Percentiles rank a stretch among this genome's conserved stretches.
These are phyloP conservation scores for Mormyrops attenuatus DNA, from an alignment of 2,797 vertebrate species.

Conservation along the genomic window DNA sequence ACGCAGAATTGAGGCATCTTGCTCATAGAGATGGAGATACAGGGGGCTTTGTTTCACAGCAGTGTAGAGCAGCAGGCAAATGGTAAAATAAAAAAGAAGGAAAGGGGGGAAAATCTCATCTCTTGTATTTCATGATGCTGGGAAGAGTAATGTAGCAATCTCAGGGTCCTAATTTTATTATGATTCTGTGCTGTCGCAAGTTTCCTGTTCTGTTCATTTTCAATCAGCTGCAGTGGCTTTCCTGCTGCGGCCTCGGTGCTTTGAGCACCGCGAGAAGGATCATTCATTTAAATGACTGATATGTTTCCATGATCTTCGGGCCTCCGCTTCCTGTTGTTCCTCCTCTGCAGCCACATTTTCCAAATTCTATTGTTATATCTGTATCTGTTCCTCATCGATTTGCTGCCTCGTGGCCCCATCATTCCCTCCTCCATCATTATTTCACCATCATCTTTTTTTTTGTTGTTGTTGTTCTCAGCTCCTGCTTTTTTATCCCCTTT, in stretches of 20 bases:
- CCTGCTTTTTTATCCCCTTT: slow-evolving; percentile 18
- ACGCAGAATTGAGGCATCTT: not conserved
- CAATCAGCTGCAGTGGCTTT: slow-evolving; percentile 48
- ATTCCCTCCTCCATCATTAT: not conserved
- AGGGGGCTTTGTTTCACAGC: not conserved
- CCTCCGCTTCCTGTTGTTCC: slow-evolving; percentile 27
- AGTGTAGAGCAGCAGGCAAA: not conserved
- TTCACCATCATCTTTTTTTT: not conserved
- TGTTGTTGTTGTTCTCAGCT: not conserved
- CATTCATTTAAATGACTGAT: slow-evolving; percentile 52
- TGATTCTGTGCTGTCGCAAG: slow-evolving; percentile 46
- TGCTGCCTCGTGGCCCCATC: not conserved
- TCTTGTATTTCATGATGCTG: slow-evolving; percentile 43
- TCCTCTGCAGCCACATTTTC: slow-evolving; percentile 8
- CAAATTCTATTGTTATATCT: slow-evolving; percentile 18
- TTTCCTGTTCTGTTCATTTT: slow-evolving; percentile 51
- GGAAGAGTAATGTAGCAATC: slow-evolving; percentile 52
- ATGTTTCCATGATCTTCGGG: slow-evolving; percentile 33
- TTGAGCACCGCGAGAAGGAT: slow-evolving; percentile 35
- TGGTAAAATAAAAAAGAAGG: not conserved
- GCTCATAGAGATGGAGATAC: not conserved
- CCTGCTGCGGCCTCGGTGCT: slow-evolving; percentile 43
- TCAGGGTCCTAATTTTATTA: slow-evolving; percentile 52
- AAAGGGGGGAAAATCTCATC: slow-evolving; percentile 24
- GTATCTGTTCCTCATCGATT: slow-evolving; percentile 16